Evolutionary conservation across 2,113 vertebrate species (phyloP).

Genomic region (Gnathonemus echidnorhynchus): DNA sequence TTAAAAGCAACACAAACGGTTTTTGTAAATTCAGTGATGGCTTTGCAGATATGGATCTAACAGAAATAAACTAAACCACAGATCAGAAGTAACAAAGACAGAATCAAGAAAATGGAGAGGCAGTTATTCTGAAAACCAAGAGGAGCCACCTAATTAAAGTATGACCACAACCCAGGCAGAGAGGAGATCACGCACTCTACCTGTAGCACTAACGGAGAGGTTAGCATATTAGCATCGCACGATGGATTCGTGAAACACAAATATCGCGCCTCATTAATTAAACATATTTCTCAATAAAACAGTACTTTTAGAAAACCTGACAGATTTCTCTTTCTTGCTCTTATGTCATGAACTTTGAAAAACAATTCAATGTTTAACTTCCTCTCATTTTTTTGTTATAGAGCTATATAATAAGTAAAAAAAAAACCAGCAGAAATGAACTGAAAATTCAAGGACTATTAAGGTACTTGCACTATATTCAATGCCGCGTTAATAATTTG

Average conservation of each 20-base stretch:
- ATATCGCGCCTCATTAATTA: background rate
- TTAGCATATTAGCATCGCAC: background rate
- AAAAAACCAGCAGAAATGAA: background rate
- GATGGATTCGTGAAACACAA: background rate
- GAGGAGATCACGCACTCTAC: background rate
- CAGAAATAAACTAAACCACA: background rate
- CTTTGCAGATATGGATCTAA: background rate
- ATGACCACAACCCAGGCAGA: background rate
- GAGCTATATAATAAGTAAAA: background rate
- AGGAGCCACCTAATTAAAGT: background rate
- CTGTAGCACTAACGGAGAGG: background rate
- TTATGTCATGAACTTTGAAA: background rate
- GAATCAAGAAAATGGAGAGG: background rate
- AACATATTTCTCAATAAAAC: background rate
- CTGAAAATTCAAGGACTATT: background rate
- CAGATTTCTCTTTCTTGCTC: background rate
- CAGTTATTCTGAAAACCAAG: background rate
- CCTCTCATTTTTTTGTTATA: background rate
- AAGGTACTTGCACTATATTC: background rate
- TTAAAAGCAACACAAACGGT: background rate
- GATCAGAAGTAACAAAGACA: background rate
- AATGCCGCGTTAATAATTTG: background rate
- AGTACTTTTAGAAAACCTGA: background rate
- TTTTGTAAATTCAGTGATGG: background rate
- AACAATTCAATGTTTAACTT: background rate